Conservation (phyloP, 2,888 invertebrate genomes). For the Scaptomyza reducta region DNA sequence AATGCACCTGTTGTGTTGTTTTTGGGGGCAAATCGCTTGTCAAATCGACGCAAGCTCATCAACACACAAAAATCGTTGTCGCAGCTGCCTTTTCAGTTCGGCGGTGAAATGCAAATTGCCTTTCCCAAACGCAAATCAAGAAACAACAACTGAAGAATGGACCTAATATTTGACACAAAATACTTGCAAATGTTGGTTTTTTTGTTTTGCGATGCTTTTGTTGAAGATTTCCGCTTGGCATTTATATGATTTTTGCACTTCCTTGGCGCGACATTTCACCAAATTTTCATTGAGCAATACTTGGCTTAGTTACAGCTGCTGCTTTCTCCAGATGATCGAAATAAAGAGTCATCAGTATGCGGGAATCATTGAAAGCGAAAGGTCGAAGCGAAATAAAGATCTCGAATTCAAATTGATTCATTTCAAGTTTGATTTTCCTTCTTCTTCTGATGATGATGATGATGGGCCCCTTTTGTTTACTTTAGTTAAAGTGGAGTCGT, state of each 20-base stretch:
- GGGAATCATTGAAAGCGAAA: conserved; percentile 69
- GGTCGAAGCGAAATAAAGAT: conserved; percentile 40
- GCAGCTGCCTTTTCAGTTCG: conserved; percentile 46
- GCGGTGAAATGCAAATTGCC: conserved; percentile 74
- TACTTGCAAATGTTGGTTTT: conserved; percentile 17
- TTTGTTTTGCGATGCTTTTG: conserved; percentile 47
- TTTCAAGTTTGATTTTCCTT: conserved; percentile 48
- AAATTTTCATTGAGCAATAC: conserved; percentile 70
- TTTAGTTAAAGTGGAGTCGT: conserved; percentile 28
- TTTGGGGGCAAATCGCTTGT: conserved; percentile 38
- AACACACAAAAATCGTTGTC: conserved; percentile 57
- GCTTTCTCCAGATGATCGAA: conserved; percentile 65
- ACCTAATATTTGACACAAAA: conserved; percentile 4
- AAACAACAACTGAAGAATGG: conserved; percentile 1
- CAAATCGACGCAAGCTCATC: conserved; percentile 69
- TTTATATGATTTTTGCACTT: conserved; percentile 54
- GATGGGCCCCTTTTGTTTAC: conserved; percentile 42
- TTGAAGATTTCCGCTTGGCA: conserved; percentile 46
- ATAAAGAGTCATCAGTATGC: conserved; percentile 73
- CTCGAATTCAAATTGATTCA: conserved; percentile 64
- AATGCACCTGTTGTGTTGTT: conserved; percentile 61
- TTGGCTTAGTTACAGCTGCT: conserved; percentile 40
- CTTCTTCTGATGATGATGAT: conserved; percentile 14
- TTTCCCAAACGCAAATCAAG: conserved; percentile 46
- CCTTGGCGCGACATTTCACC: conserved; percentile 35